Evolutionary conservation across 2,797 vertebrate species (phyloP), one percentile per base, ranked within the genome.

Genomic region (Sebastes steindachneri): DNA sequence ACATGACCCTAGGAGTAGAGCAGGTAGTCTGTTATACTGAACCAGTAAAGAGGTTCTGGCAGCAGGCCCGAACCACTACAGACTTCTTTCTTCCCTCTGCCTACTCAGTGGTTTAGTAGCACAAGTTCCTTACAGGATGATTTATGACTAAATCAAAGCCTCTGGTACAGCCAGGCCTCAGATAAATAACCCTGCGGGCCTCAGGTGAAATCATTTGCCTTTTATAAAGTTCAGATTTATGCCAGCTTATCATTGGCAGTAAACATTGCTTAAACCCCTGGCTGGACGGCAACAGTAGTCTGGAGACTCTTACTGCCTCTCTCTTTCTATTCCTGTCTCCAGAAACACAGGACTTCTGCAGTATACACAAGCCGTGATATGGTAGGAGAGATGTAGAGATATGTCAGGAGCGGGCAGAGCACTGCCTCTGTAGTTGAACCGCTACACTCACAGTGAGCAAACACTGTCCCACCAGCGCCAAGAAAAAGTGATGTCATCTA

Each of bases 401-500:
- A 92, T 80, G 86, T 84, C 79, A 80, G 83, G 81, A 88, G 77
- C 35, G 82, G 90, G 88, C 86, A 89, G 80, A 89, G 79, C 28
- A 5, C 29, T 70, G 71, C 81, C 86, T 94, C 86, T 89, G 82
- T 83, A 91, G 83, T 76, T 85, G 58, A 87, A 90, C 80, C 88
- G 83, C 87, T 73, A 74, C 86, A 92, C 88, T 12, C 87, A 82
- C 90, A 80, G 33, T 26, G 86, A 93, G 88, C 84, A 82, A 92
- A 91, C 80, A 73, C 63, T 9, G 62, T 75, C 77, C 72, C 73
- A 19, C 86, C 65, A 88, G 93, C 63, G 91, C 89, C 94, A 92
- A 95, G 95, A 90, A 96, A 95, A 88, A 92, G 89, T 95, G 94
- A 95, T 91, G 92, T 93, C 79, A 94, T 96, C 88, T 94, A 92